Base-by-base conservation (phyloP, 2,797 vertebrate genomes). In the Cichlasoma orientale region DNA sequence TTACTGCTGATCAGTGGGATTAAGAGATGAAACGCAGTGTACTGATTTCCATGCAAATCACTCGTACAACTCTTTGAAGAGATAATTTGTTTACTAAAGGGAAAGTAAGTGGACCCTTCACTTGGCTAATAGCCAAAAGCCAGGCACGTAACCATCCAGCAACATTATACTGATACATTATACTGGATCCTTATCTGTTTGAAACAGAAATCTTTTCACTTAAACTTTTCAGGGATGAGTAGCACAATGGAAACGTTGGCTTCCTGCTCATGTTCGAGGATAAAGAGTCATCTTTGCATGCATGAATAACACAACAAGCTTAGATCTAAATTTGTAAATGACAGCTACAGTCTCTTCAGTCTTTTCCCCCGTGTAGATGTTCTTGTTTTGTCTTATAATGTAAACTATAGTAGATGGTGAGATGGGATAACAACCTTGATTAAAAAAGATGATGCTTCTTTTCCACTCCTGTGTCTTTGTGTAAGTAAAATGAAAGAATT, bases 1-100 rank as follows among this genome's bases (percentile, higher is more conserved):
- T 94, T 92, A 93, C 66, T 25, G 56, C 47, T 7, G 85, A 91
- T 92, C 66, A 80, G 23, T 44, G 82, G 86, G 87, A 92, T 94
- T 92, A 94, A 53, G 73, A 84, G 86, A 89, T 90, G 89, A 90
- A 88, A 83, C 14, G 29, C 78, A 58, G 54, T n/a, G 69, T 77
- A 82, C 75, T 7, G 57, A 74, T 18, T 63, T 61, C 74, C 82
- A 90, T 92, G 84, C 77, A 84, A 91, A 89, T 88, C 52, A 41
- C 57, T 72, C 31, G 0, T 56, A 72, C 52, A 71, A 77, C 25
- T 78, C 70, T 82, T 77, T 77, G 75, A 82, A 66, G 75, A 50
- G 21, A 52, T 82, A 33, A 38, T 83, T 86, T 80, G 66, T 87
- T 74, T 68, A 55, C 27, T 53, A 68, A 79, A 56, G 86, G 69